A percentile compares a stretch with the other conserved stretches of the same genome.
Evolutionary conservation across 1,140 invertebrate genomes (phyloP).

Genomic region (Stenopsyche tienmushanensis): DNA sequence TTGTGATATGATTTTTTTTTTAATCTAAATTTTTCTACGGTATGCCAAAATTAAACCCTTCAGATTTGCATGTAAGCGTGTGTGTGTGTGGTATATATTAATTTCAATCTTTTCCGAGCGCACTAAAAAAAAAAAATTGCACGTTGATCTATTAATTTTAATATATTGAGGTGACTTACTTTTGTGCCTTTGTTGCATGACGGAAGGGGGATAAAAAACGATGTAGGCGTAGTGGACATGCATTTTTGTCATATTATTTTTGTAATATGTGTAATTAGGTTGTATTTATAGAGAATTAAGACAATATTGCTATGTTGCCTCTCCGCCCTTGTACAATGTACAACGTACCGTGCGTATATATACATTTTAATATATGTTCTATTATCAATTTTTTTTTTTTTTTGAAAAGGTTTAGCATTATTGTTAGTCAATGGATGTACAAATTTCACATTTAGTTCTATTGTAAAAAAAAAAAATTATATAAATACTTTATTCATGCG

Average conservation of each 20-base stretch:
- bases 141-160: background rate
- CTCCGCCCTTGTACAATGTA: background rate
- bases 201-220: background rate
- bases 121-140: background rate
- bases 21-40: background rate
- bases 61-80: background rate
- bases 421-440: conserved; percentile 10
- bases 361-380: background rate
- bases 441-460: conserved; percentile 9
- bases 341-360: background rate
- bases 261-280: background rate
- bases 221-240: background rate
- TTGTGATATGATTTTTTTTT: background rate
- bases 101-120: background rate
- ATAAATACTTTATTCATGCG: too few relatives aligned
- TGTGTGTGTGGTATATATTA: background rate
- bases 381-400: background rate
- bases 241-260: conserved; percentile 7
- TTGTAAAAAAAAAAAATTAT: too few relatives aligned
- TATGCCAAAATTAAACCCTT: background rate
- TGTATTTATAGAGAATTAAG: background rate
- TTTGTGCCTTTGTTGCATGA: conserved; percentile 15
- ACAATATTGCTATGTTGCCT: conserved; percentile 8
- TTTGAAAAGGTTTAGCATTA: background rate
- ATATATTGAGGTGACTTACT: conserved; percentile 15